Evolutionary conservation across 2,888 invertebrate species (phyloP).

Genomic region (Drosophila mulleri): DNA sequence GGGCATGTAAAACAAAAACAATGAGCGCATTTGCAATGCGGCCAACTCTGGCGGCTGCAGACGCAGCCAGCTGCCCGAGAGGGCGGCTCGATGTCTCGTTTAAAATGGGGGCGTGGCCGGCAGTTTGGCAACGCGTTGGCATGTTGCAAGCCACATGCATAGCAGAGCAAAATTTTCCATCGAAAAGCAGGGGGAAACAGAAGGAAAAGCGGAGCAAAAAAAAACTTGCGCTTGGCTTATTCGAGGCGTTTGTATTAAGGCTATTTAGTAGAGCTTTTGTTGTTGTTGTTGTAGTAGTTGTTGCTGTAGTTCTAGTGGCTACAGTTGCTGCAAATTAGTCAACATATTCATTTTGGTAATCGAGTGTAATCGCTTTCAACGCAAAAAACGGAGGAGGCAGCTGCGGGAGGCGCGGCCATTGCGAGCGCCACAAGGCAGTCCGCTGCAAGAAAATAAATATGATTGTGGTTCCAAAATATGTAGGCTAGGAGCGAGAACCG

Average conservation of each 20-base stretch:
- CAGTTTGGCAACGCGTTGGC: constrained; percentile 60
- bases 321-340: constrained; percentile 54
- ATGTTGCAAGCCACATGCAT: constrained; percentile 43
- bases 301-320: constrained; percentile 18
- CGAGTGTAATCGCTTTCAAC: constrained; percentile 62
- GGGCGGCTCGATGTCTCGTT: constrained; percentile 10
- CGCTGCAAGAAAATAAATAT: constrained; percentile 10
- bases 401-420: constrained; percentile 46
- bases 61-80: background rate
- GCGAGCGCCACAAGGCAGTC: constrained; percentile 15
- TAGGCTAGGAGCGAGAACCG: background rate
- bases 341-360: constrained; percentile 70
- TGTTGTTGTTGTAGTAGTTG: constrained; percentile 7
- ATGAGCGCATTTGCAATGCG: constrained; percentile 40
- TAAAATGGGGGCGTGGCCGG: constrained; percentile 43
- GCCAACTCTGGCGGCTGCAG: constrained; percentile 37
- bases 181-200: background rate
- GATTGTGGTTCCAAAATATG: constrained; percentile 1
- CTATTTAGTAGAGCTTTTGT: constrained; percentile 38
- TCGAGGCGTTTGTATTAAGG: constrained; percentile 42
- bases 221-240: constrained; percentile 36
- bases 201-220: constrained; percentile 24
- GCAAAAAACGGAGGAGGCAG: background rate
- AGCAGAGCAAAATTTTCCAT: constrained; percentile 19
- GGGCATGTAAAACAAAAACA: constrained; percentile 3